Conservation (phyloP, 2,113 vertebrate species). For the Delphinapterus leucas region DNA sequence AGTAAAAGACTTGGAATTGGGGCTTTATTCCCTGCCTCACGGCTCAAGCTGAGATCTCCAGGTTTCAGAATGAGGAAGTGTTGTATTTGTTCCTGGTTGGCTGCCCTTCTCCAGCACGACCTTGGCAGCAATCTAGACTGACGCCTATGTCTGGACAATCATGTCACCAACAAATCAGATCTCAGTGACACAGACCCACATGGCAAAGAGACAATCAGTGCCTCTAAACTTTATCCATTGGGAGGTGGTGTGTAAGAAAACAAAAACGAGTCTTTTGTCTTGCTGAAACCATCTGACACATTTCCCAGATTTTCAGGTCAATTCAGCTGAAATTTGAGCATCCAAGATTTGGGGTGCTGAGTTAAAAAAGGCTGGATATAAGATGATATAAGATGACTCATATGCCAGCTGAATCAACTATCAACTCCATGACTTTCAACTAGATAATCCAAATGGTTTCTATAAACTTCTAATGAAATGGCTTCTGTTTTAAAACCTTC, state of each 20-base stretch:
- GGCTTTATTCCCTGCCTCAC: background rate
- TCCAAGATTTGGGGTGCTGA: background rate
- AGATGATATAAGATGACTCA: slow-evolving; percentile 33
- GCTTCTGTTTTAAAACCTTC: background rate
- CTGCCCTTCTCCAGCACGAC: background rate
- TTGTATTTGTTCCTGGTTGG: background rate
- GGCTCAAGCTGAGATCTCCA: background rate
- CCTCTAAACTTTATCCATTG: background rate
- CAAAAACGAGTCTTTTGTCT: background rate
- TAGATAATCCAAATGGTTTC: background rate
- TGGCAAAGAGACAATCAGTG: background rate
- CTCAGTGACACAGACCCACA: background rate
- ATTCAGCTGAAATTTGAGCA: slow-evolving; percentile 42
- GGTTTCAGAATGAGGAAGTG: background rate
- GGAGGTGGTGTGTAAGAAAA: background rate
- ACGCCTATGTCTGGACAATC: slow-evolving; percentile 21
- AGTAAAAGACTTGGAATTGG: background rate
- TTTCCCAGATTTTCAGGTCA: slow-evolving; percentile 57
- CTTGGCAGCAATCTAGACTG: background rate
- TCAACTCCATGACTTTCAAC: background rate
- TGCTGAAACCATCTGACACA: slow-evolving; percentile 26
- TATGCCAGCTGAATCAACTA: slow-evolving; percentile 37
- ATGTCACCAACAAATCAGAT: background rate
- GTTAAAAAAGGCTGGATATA: slow-evolving; percentile 1
- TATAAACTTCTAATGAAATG: background rate